Evolutionary conservation across 2,113 vertebrate species (phyloP).

Genomic region (Gymnorhina tibicen): DNA sequence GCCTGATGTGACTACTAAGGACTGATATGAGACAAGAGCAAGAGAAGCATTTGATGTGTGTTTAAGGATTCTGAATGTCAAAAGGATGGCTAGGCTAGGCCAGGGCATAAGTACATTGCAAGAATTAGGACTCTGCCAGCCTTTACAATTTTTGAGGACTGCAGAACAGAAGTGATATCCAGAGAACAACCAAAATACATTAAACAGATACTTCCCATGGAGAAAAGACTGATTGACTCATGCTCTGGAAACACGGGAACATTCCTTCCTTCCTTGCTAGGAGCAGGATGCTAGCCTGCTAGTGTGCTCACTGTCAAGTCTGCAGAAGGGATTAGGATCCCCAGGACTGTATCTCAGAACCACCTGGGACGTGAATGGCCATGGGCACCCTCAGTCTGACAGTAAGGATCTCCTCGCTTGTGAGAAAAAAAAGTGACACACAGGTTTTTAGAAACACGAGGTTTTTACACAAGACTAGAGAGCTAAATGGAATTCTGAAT

Average conservation of each 20-base stretch:
- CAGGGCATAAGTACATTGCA: neutral
- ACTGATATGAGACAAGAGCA: neutral
- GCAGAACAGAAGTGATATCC: neutral
- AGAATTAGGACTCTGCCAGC: neutral
- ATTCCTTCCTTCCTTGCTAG: neutral
- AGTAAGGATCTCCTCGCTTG: neutral
- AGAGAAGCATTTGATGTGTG: neutral
- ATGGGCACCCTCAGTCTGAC: neutral
- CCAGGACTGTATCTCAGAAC: neutral
- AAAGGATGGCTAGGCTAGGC: neutral
- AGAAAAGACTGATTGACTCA: neutral
- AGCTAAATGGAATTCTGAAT: neutral
- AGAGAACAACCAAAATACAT: neutral
- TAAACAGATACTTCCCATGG: neutral
- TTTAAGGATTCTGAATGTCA: neutral
- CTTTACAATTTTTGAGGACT: neutral
- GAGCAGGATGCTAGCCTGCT: neutral
- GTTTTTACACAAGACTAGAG: neutral
- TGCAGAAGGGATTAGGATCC: neutral
- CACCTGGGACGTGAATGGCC: neutral
- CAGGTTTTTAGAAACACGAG: neutral
- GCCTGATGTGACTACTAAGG: neutral
- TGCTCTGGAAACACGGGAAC: neutral
- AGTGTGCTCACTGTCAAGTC: neutral
- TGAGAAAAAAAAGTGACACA: neutral